Base-by-base conservation (phyloP, 2,797 vertebrate genomes). In the Anniella stebbinsi region DNA sequence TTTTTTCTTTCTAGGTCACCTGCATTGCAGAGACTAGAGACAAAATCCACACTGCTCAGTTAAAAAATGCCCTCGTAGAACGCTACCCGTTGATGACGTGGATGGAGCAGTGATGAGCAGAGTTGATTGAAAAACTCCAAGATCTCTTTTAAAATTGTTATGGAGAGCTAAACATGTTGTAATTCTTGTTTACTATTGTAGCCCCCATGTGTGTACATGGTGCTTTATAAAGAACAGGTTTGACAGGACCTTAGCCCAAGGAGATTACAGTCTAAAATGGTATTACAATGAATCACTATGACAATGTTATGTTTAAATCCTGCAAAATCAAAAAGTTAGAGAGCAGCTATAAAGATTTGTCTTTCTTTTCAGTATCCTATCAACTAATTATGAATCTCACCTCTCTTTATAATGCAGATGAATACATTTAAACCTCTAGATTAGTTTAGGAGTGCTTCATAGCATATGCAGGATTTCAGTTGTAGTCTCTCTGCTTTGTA, bases 21-120 rank as follows among this genome's bases (percentile, higher is more conserved):
- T 99, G 98, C 95, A 98, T 98, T 11, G 96, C 98, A 96, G 98
- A 99, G 94, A 98, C 98, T 93, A 97, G 98, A 95, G 98, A 99
- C 95, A 98, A 97, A 96, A 95, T 96, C 90, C 98, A 98, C 93
- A 97, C 97, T 33, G 82, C 93, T 89, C 98, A 98, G 92, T 96
- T 99, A 83, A 97, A 96, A 80, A 98, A 97, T 38, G 96, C 94
- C 0, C 96, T 99, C 87, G 92, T 96, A 84, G 98, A 98, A 84
- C 98, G 97, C 80, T 99, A 99, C 93, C 97, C 98, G 1, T 97
- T 96, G 60, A 95, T 98, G 0, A 92, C 88, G 94, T 99, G 98
- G 98, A 96, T 96, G 0, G 98, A 98, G 89, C 97, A 97, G 95
- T 98, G 98, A 98, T 1, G 60, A 89, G 87, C 88, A 13, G 60